These are phyloP conservation scores for Mesocentrotus franciscanus DNA, from an alignment of 53 echinoderm and acorn worm species.

Conservation along the genomic window DNA sequence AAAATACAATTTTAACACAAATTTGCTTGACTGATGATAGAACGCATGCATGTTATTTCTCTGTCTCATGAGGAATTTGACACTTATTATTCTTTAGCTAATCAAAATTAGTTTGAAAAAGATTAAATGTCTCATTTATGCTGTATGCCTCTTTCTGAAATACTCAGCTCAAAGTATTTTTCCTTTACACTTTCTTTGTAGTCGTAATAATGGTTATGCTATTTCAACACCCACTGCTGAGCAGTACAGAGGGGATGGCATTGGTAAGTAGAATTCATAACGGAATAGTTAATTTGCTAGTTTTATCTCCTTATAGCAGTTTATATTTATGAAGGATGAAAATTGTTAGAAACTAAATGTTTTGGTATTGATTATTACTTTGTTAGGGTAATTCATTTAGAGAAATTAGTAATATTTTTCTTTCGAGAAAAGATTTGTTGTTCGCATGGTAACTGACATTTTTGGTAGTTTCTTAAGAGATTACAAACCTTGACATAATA, in stretches of 20 bases:
- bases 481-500: no score
- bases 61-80: not conserved
- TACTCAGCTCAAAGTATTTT: not conserved
- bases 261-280: conserved; percentile 71
- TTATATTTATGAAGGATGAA: no score
- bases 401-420: no score
- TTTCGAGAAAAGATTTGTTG: no score
- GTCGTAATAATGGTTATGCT: conserved; percentile 99
- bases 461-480: no score
- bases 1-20: no score
- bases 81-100: not conserved
- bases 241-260: conserved; percentile 99
- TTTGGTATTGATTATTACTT: no score
- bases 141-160: not conserved
- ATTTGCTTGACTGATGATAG: no score
- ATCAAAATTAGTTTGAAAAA: not conserved
- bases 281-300: not conserved
- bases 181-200: conserved; percentile 41
- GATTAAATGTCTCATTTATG: not conserved
- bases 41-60: no score
- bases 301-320: not conserved
- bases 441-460: no score
- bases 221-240: conserved; percentile 97
- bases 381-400: no score
- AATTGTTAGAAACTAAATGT: no score